Base-by-base conservation (phyloP, 2,797 vertebrate genomes). In the Melanogrammus aeglefinus region DNA sequence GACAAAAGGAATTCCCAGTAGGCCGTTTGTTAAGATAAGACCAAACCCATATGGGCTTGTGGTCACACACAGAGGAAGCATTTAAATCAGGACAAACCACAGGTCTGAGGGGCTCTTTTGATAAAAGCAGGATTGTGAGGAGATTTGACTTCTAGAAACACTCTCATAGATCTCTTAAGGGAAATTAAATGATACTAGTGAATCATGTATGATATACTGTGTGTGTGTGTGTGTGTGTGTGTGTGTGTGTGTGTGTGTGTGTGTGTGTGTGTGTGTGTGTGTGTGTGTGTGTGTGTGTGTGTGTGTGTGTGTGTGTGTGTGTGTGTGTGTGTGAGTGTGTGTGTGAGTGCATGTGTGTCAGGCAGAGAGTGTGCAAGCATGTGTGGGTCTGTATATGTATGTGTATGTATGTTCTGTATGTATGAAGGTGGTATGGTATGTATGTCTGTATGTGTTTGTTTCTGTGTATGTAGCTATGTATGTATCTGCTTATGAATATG, bases 191-290 rank as follows among this genome's bases (percentile, higher is more conserved):
- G 63, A 24, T 69, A 2, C 63, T 69, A 13, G 1, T 27, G 63
- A 69, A 27, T 69, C 12, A 69, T 27, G n/a, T 69, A n/a, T 63
- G 57, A 63, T n/a, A 24, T 63, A 1, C 6, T 14, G 8, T 36
- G 71, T 33, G 27, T 71, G 8, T 44, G 75, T 73, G 51, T 76
- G 72, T 41, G 72, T 63, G 21, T 39, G 24, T 71, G 21, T 72
- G 18, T 29, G 33, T 73, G 78, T 78, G 36, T 76, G 41, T 81
- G 33, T 44, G 6, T 72, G 33, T 33, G 12, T 77, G 27, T 16
- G 27, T n/a, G 31, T 39, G 13, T 72, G 66, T 33, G 24, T 5
- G 27, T 71, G 27, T 29, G 16, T 35, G 33, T 72, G 71, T 35
- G 29, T 14, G 8, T 36, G 71, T 33, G 27, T 71, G 70, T 71